phyloP scores from a whole-genome alignment of 1,140 invertebrate species.

The Apolygus lucorum region DNA sequence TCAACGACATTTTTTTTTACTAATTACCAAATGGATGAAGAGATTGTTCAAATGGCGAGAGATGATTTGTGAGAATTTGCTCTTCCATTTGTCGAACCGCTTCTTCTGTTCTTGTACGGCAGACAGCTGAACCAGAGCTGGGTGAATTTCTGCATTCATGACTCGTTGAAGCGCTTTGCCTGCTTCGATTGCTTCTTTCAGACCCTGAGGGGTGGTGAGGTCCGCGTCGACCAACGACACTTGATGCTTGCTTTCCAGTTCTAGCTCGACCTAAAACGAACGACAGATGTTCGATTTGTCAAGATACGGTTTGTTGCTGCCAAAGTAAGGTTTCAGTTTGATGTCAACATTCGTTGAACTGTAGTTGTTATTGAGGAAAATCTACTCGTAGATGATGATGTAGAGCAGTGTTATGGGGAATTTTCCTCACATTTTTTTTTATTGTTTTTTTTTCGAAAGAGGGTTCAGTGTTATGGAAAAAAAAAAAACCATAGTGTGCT shows the following conservation, averaged over 20 bases:
- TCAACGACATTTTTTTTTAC: background rate
- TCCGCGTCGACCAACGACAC: conserved; percentile 64
- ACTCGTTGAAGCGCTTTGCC: conserved; percentile 70
- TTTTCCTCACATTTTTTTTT: no score
- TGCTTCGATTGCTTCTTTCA: conserved; percentile 66
- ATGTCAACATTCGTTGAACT: no score
- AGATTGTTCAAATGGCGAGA: conserved; percentile 84
- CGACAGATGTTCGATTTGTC: conserved; percentile 9
- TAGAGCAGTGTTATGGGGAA: no score
- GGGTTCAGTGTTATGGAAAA: no score
- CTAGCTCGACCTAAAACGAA: conserved; percentile 54
- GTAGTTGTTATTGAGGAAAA: no score
- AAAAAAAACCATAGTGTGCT: no score
- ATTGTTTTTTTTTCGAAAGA: no score
- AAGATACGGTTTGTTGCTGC: no score
- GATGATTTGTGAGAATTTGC: conserved; percentile 74
- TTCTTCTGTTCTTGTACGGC: conserved; percentile 84
- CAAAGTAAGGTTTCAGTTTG: no score
- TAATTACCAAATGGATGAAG: conserved; percentile 74
- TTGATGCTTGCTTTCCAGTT: conserved; percentile 61
- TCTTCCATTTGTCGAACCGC: conserved; percentile 70
- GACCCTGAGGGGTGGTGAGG: conserved; percentile 56
- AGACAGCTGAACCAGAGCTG: conserved; percentile 55
- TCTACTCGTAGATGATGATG: no score
- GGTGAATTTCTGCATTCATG: conserved; percentile 59